These are phyloP conservation scores for Hyposmocoma kahamanoa DNA, from an alignment of 1,140 invertebrate species.

Conservation along the genomic window DNA sequence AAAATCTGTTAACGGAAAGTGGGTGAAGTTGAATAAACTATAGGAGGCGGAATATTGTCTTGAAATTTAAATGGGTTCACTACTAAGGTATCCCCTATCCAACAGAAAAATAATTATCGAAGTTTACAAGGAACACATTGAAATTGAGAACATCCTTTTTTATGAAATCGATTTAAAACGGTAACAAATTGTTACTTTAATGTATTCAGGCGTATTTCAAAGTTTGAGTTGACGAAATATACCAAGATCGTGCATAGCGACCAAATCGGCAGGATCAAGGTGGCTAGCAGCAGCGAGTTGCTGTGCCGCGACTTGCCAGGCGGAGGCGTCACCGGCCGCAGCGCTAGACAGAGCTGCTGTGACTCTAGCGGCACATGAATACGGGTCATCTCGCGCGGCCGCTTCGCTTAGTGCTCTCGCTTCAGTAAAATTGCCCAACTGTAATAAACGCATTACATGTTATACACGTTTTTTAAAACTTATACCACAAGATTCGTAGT, in stretches of 20 bases:
- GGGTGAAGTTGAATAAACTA: too few species aligned
- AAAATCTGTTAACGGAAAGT: too few species aligned
- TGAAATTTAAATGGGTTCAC: too few species aligned
- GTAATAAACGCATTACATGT: neutral
- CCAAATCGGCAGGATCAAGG: slow-evolving; percentile 54
- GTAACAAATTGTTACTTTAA: neutral
- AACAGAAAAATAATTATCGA: too few species aligned
- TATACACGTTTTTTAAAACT: too few species aligned
- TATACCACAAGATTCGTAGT: too few species aligned
- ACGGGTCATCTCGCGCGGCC: slow-evolving; percentile 53
- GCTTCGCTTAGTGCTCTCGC: slow-evolving; percentile 39
- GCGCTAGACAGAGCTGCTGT: slow-evolving; percentile 23
- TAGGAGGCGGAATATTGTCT: too few species aligned
- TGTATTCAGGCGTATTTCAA: too few species aligned
- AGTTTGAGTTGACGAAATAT: neutral
- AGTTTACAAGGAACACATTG: too few species aligned
- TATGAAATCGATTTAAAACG: too few species aligned
- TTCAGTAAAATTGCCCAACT: slow-evolving; percentile 55
- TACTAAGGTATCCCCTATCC: too few species aligned
- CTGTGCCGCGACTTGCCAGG: slow-evolving; percentile 20
- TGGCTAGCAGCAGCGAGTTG: slow-evolving; percentile 45
- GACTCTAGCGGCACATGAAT: slow-evolving; percentile 47
- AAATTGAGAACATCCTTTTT: too few species aligned
- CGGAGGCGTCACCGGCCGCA: slow-evolving; percentile 10
- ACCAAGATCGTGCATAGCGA: slow-evolving; percentile 57